These are phyloP conservation scores for Lucifuga dentata DNA, from an alignment of 2,113 vertebrate genomes.

Conservation along the genomic window DNA sequence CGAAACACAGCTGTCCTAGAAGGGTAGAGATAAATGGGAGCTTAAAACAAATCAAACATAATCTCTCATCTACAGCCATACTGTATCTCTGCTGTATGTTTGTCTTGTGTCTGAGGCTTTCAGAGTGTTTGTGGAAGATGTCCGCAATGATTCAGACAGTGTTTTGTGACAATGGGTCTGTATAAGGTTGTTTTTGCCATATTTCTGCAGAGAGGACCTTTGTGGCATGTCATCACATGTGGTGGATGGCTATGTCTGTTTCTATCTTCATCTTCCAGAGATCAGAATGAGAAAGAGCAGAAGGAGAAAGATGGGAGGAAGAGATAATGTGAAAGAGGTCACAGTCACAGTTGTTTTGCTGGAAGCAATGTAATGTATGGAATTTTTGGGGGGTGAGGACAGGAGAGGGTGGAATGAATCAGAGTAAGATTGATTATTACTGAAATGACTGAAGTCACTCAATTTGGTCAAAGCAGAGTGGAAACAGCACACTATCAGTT, in stretches of 20 bases:
- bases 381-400: slow-evolving; percentile 1
- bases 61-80: too few species aligned
- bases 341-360: slow-evolving; percentile 46
- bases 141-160: not conserved
- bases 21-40: not conserved
- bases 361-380: slow-evolving; percentile 6
- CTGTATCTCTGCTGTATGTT: slow-evolving; percentile 4
- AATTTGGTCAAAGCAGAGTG: too few species aligned
- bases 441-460: too few species aligned
- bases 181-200: slow-evolving; percentile 25
- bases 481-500: too few species aligned
- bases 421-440: not conserved
- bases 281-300: slow-evolving; percentile 54
- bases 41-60: too few species aligned
- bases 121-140: not conserved
- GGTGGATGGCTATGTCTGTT: slow-evolving; percentile 39
- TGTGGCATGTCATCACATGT: slow-evolving; percentile 55
- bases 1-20: not conserved
- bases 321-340: slow-evolving; percentile 56
- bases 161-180: slow-evolving; percentile 2
- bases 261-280: slow-evolving; percentile 54
- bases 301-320: slow-evolving; percentile 48
- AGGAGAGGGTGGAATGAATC: slow-evolving; percentile 1
- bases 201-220: slow-evolving; percentile 16
- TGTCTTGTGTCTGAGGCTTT: not conserved